A percentile compares a stretch with the other conserved stretches of the same genome.
These are phyloP conservation scores for cattle (Bos taurus) DNA, from an alignment of 2,113 vertebrate species.

Conservation along the genomic window DNA sequence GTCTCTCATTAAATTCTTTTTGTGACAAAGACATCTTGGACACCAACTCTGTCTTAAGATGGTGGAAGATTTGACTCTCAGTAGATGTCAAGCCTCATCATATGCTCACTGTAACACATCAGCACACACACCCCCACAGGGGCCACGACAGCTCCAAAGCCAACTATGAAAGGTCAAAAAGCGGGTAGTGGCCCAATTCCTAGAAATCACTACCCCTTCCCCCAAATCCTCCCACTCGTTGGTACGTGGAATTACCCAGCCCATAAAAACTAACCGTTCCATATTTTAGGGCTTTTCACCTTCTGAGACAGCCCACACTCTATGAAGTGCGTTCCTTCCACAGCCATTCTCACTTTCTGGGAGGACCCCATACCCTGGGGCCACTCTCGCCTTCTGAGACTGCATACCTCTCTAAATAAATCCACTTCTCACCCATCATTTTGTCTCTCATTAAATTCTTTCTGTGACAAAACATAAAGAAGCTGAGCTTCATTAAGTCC, in stretches of 20 bases:
- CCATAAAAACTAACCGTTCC: too few relatives aligned
- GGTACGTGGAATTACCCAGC: not conserved
- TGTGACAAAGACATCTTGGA: not conserved
- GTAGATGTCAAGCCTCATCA: not conserved
- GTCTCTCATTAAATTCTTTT: not conserved
- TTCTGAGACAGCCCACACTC: too few relatives aligned
- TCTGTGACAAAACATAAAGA: not conserved
- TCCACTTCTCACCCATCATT: not conserved
- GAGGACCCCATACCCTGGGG: not conserved
- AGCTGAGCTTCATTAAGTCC: not conserved
- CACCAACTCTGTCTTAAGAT: not conserved
- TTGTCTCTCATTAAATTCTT: not conserved
- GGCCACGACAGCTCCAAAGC: not conserved
- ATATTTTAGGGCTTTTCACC: too few relatives aligned
- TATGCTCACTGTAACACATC: not conserved
- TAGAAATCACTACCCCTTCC: not conserved
- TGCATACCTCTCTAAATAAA: not conserved
- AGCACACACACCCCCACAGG: not conserved
- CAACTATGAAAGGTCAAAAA: not conserved
- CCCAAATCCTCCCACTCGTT: not conserved
- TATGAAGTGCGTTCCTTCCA: not conserved
- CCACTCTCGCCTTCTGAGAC: not conserved
- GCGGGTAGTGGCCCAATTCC: not conserved
- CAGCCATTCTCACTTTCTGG: not conserved
- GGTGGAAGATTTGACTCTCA: not conserved